Conservation (phyloP, 2,797 vertebrate genomes). For the Dallia pectoralis region DNA sequence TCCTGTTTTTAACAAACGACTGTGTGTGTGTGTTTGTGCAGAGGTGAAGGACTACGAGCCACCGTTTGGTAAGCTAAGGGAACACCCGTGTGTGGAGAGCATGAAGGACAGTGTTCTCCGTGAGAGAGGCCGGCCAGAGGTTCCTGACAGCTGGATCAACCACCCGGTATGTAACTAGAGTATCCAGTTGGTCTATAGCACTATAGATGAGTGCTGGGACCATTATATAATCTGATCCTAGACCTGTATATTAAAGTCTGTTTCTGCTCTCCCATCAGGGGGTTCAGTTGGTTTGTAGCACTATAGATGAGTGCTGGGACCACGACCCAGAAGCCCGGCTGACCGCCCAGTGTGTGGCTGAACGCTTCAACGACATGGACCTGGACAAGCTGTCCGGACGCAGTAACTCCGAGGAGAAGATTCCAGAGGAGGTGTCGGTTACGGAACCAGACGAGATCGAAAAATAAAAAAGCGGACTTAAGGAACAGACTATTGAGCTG, state of each 20-base stretch:
- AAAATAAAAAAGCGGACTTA: conserved; percentile 67
- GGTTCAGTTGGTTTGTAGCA: conserved; percentile 87
- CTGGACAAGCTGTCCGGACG: conserved; percentile 84
- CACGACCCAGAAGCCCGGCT: conserved; percentile 94
- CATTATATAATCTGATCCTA: not conserved
- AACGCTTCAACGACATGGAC: conserved; percentile 87
- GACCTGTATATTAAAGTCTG: not conserved
- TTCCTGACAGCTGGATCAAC: conserved; percentile 88
- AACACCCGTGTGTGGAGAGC: conserved; percentile 95
- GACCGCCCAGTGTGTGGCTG: conserved; percentile 89
- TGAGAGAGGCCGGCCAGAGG: conserved; percentile 89
- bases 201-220: conserved; percentile 85
- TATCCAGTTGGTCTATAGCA: conserved; percentile 88
- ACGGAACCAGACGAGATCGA: conserved; percentile 66
- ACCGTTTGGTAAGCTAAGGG: conserved; percentile 91
- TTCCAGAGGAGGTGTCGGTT: conserved; percentile 82
- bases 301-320: conserved; percentile 95
- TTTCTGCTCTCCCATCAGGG: conserved; percentile 74
- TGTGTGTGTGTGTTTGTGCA: conserved; percentile 53
- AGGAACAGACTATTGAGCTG: too few relatives aligned
- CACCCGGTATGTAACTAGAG: conserved; percentile 78
- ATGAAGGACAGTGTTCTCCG: conserved; percentile 97
- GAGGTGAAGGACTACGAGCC: conserved; percentile 96
- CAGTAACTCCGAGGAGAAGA: conserved; percentile 90
- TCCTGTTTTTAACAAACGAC: conserved; percentile 5